Conservation (phyloP, 2,797 vertebrate species). For the Otolemur crassicaudatus region DNA sequence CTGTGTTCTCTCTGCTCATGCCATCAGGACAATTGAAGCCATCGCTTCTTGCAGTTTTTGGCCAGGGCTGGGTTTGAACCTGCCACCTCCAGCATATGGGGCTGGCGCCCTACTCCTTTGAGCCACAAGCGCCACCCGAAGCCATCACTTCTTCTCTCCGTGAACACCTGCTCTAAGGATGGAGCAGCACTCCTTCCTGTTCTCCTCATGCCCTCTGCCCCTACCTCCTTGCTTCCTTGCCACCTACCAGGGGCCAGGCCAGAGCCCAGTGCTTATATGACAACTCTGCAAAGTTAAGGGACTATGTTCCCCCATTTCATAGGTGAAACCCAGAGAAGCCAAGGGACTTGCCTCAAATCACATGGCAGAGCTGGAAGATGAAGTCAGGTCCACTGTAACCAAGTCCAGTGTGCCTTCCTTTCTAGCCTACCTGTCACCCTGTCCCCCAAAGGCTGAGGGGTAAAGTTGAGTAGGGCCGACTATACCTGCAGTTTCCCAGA, state of each 20-base stretch:
- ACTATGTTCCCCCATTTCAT: not conserved
- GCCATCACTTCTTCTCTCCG: not conserved
- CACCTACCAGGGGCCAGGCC: not conserved
- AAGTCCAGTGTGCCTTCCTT: not conserved
- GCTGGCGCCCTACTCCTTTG: too few species aligned
- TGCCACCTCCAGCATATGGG: too few species aligned
- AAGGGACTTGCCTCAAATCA: not conserved
- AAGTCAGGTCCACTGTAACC: not conserved
- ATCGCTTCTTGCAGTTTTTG: not conserved
- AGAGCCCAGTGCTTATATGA: not conserved
- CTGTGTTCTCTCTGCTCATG: not conserved
- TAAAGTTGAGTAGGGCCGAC: not conserved
- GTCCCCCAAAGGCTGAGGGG: not conserved
- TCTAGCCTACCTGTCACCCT: not conserved
- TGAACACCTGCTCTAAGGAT: not conserved
- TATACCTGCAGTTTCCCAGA: constrained; percentile 49
- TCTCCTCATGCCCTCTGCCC: not conserved
- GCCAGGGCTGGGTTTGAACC: too few species aligned
- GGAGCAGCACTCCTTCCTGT: not conserved
- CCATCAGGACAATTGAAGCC: not conserved
- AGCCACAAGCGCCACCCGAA: not conserved
- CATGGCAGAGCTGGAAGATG: not conserved
- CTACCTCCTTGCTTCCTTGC: not conserved
- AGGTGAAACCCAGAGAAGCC: not conserved
- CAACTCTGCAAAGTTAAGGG: not conserved